Conservation (phyloP, 2,888 invertebrate genomes). For the Volucella inanis region DNA sequence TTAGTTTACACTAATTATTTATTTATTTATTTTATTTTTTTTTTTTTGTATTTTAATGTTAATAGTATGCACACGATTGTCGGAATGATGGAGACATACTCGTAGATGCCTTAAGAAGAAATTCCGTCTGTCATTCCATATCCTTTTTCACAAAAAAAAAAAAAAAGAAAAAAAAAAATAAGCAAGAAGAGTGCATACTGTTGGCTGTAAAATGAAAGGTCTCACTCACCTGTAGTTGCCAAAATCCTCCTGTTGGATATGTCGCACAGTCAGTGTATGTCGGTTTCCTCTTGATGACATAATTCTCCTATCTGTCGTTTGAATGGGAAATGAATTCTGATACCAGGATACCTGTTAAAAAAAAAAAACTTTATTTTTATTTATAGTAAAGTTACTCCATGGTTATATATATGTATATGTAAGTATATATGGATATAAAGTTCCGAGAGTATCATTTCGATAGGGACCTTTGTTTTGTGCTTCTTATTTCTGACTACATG, state of each 20-base stretch:
- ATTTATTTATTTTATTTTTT: too few species aligned
- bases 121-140: constrained; percentile 17
- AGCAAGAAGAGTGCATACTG: background rate
- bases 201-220: background rate
- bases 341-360: constrained; percentile 87
- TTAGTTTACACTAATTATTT: too few species aligned
- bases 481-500: too few species aligned
- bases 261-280: constrained; percentile 87
- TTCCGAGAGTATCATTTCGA: too few species aligned
- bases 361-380: constrained; percentile 13
- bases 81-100: constrained; percentile 3
- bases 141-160: background rate
- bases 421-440: background rate
- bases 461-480: too few species aligned
- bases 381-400: constrained; percentile 1
- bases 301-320: constrained; percentile 87
- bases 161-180: constrained; percentile 52
- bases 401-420: background rate
- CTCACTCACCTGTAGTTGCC: constrained; percentile 87
- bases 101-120: constrained; percentile 16
- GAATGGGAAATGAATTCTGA: constrained; percentile 88
- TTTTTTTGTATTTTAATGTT: too few species aligned
- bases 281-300: constrained; percentile 89
- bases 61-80: too few species aligned
- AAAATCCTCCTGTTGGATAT: constrained; percentile 88